phyloP scores from a whole-genome alignment of 2,113 vertebrate genomes.

The Perognathus longimembris region DNA sequence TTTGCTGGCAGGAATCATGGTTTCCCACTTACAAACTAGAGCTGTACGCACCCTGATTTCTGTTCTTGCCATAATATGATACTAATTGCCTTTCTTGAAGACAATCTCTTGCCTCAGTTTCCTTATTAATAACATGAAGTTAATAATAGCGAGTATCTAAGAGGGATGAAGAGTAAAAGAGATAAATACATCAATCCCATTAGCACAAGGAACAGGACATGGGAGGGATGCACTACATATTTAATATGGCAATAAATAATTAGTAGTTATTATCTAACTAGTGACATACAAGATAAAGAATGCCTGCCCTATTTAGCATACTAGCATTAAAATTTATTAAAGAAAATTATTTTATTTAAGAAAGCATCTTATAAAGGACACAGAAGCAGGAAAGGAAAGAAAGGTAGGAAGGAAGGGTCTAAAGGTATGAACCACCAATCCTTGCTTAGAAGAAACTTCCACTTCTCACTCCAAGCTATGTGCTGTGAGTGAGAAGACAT shows the following conservation, averaged over 20 bases:
- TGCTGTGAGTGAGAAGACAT: background rate
- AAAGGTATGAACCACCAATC: background rate
- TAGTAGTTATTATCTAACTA: background rate
- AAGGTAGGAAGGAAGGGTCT: background rate
- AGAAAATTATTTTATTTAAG: background rate
- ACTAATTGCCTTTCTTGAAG: background rate
- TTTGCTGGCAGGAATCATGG: background rate
- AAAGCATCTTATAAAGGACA: background rate
- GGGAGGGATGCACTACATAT: background rate
- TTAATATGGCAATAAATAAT: background rate
- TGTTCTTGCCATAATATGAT: background rate
- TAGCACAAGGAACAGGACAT: fast-evolving
- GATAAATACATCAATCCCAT: background rate
- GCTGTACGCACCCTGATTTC: too few relatives aligned
- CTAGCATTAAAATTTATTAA: background rate
- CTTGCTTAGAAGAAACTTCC: background rate
- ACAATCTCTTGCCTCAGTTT: background rate
- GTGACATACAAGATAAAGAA: background rate
- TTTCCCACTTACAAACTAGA: background rate
- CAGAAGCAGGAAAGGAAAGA: background rate
- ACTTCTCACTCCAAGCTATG: background rate
- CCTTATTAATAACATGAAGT: background rate
- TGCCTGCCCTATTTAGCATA: background rate
- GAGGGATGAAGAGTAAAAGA: background rate
- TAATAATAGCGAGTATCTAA: background rate